Percentiles rank a stretch among this genome's conserved stretches.
Conservation (phyloP, 2,797 vertebrate species). For the Coregonus suidteri region DNA sequence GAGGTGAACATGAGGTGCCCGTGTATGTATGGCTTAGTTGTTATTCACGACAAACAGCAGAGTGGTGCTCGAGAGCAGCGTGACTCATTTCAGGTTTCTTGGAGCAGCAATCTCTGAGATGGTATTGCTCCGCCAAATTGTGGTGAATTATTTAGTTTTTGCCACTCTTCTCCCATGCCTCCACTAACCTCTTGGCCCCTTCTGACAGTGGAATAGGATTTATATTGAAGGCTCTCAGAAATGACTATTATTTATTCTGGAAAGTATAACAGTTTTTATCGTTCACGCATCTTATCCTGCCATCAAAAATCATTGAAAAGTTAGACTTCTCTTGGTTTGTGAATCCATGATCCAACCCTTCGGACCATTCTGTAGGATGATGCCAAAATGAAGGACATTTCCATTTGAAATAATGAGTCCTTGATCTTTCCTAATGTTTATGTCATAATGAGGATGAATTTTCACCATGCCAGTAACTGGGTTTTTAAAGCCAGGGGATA, state of each 20-base stretch:
- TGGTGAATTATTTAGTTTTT: conserved; percentile 20
- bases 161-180: not conserved
- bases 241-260: not conserved
- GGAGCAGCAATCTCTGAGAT: not conserved
- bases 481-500: conserved; percentile 12
- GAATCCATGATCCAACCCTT: not conserved
- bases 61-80: too few species aligned
- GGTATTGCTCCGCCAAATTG: not conserved
- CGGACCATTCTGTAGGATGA: not conserved
- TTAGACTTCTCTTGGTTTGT: not conserved
- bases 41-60: not conserved
- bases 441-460: conserved; percentile 1
- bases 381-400: conserved; percentile 2
- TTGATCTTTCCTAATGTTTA: not conserved
- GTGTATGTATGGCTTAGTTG: not conserved
- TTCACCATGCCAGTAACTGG: conserved; percentile 22
- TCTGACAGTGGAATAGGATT: not conserved
- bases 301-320: not conserved
- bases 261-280: not conserved
- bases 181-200: conserved; percentile 1
- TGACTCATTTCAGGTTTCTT: not conserved
- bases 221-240: not conserved
- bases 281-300: too few species aligned
- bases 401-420: conserved; percentile 22
- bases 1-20: not conserved